Conservation (phyloP, 2,888 invertebrate genomes). For the Pseudanteris insignis region DNA sequence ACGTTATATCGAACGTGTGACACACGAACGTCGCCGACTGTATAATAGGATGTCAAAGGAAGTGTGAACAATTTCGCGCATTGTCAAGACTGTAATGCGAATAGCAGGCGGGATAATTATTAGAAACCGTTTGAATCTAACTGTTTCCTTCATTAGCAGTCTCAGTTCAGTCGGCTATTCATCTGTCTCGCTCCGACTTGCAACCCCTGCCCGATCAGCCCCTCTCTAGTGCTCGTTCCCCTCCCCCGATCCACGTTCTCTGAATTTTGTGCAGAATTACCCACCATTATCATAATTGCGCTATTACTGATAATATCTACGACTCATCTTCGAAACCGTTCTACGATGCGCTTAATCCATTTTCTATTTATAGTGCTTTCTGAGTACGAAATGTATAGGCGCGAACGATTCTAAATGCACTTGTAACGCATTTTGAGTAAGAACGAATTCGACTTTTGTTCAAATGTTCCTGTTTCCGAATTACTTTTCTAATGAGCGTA, state of each 20-base stretch:
- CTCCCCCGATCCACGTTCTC: constrained; percentile 22
- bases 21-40: constrained; percentile 42
- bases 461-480: constrained; percentile 15
- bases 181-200: constrained; percentile 46
- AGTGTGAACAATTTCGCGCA: constrained; percentile 67
- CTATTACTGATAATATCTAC: constrained; percentile 67
- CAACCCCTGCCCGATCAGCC: constrained; percentile 21
- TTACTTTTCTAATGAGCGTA: constrained; percentile 1
- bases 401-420: constrained; percentile 35
- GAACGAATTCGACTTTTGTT: constrained; percentile 30
- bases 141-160: constrained; percentile 68
- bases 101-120: constrained; percentile 65
- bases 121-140: constrained; percentile 67
- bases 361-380: constrained; percentile 63
- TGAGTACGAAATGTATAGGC: constrained; percentile 50
- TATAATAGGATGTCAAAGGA: constrained; percentile 58
- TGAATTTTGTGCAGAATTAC: constrained; percentile 64
- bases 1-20: constrained; percentile 35
- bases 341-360: constrained; percentile 61
- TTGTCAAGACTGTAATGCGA: constrained; percentile 63
- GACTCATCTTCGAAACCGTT: constrained; percentile 55
- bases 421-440: constrained; percentile 27
- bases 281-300: constrained; percentile 66
- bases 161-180: constrained; percentile 58
- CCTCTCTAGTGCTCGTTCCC: neutral